Conservation (phyloP, 2,888 invertebrate species). For the Mesorhabditis sp. region DNA sequence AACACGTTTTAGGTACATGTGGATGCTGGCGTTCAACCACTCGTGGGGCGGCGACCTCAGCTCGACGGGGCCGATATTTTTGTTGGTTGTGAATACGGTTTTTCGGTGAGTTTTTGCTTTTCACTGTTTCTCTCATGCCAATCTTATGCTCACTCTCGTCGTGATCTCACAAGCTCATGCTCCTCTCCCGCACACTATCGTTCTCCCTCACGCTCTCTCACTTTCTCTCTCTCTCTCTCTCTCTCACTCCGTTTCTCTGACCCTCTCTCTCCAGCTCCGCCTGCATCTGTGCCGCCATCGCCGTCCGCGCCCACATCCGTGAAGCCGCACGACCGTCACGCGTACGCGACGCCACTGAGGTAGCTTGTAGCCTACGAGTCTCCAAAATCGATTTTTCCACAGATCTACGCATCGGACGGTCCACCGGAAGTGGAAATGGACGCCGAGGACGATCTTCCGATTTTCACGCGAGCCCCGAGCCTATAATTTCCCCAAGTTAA, state of each 20-base stretch:
- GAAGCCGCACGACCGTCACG: slow-evolving; percentile 25
- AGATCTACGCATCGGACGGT: slow-evolving; percentile 33
- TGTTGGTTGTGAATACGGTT: slow-evolving; percentile 17
- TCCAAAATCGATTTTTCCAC: neutral
- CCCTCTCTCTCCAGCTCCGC: neutral
- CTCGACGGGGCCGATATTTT: slow-evolving; percentile 20
- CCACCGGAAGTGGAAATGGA: slow-evolving; percentile 19
- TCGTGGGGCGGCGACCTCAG: slow-evolving; percentile 27
- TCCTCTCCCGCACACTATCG: neutral
- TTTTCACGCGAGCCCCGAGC: slow-evolving; percentile 5
- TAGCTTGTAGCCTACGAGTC: neutral
- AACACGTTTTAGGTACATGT: slow-evolving; percentile 24
- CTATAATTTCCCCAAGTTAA: no score
- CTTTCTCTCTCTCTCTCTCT: no score
- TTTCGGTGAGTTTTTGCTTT: slow-evolving; percentile 16
- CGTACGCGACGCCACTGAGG: slow-evolving; percentile 35
- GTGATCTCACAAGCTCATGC: neutral
- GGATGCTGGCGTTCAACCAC: slow-evolving; percentile 33
- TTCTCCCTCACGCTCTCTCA: no score
- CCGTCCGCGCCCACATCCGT: slow-evolving; percentile 26
- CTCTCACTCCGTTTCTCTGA: no score
- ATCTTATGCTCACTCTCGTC: no score
- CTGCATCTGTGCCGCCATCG: slow-evolving; percentile 28
- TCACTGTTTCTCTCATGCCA: no score
- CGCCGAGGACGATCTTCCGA: slow-evolving; percentile 39